These are phyloP conservation scores for Nyctereutes procyonoides DNA, from an alignment of 2,113 vertebrate genomes.

Conservation along the genomic window DNA sequence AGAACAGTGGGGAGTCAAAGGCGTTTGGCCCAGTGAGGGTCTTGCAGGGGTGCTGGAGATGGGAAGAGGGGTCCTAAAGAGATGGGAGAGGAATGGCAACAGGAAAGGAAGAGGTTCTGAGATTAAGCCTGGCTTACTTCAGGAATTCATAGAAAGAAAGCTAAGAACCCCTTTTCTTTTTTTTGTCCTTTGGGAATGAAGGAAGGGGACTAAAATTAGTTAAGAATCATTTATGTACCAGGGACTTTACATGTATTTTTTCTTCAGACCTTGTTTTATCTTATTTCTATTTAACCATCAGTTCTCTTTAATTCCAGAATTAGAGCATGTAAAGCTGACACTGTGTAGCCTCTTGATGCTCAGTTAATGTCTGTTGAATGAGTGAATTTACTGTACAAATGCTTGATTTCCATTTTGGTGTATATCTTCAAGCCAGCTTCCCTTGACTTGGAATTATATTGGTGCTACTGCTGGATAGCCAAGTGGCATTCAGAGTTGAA, in stretches of 20 bases:
- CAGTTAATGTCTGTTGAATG: neutral
- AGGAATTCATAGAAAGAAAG: constrained; percentile 19
- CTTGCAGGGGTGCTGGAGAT: neutral
- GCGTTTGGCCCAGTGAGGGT: neutral
- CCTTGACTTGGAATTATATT: neutral
- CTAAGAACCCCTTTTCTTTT: neutral
- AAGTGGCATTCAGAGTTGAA: neutral
- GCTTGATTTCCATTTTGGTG: neutral
- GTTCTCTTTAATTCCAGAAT: constrained; percentile 18
- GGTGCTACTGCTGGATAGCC: neutral
- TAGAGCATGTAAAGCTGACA: neutral
- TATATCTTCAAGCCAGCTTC: constrained; percentile 2
- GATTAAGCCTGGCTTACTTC: neutral
- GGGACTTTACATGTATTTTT: neutral
- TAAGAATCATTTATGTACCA: neutral
- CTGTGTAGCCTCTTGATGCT: neutral
- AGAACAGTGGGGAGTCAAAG: neutral
- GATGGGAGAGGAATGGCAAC: neutral
- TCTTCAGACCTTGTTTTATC: constrained; percentile 15
- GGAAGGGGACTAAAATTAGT: constrained; percentile 7
- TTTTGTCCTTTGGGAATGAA: neutral
- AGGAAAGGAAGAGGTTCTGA: neutral
- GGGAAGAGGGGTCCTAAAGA: neutral
- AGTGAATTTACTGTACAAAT: constrained; percentile 13
- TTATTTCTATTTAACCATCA: constrained; percentile 32